These are phyloP conservation scores for Anoura caudifer DNA, from an alignment of 2,113 vertebrate genomes.

Conservation along the genomic window DNA sequence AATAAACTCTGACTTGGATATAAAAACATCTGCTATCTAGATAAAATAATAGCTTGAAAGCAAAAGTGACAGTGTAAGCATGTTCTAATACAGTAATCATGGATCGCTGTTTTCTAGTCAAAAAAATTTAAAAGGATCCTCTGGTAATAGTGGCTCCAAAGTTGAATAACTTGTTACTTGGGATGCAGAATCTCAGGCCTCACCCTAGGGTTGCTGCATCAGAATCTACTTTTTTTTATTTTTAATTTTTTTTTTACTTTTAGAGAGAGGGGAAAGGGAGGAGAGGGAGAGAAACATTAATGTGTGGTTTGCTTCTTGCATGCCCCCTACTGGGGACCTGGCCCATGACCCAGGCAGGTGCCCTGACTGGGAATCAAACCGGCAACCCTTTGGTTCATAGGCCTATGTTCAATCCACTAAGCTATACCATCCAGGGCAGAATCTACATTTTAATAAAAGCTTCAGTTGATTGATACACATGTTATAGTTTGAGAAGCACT, in stretches of 20 bases:
- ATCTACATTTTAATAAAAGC: neutral
- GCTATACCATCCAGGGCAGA: neutral
- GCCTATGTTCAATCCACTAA: too few relatives aligned
- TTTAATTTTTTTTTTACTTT: too few relatives aligned
- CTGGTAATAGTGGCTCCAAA: neutral
- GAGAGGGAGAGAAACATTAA: too few relatives aligned
- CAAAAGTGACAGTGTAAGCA: neutral
- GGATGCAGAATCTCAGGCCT: neutral
- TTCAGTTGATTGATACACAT: neutral
- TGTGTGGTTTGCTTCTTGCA: too few relatives aligned
- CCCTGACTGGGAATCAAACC: too few relatives aligned
- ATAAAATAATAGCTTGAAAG: conserved; percentile 22
- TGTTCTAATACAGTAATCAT: neutral
- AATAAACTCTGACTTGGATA: neutral
- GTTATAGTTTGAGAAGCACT: neutral
- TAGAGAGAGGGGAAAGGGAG: too few relatives aligned
- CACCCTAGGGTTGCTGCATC: neutral
- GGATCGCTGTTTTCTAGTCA: neutral
- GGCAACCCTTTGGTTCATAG: too few relatives aligned
- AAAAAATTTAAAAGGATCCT: neutral
- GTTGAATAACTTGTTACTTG: neutral
- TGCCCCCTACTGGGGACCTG: too few relatives aligned
- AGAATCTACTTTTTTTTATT: neutral
- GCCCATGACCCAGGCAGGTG: too few relatives aligned
- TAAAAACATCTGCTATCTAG: neutral